phyloP scores from a whole-genome alignment of 2,113 vertebrate genomes.

The Paraplagusia blochii region DNA sequence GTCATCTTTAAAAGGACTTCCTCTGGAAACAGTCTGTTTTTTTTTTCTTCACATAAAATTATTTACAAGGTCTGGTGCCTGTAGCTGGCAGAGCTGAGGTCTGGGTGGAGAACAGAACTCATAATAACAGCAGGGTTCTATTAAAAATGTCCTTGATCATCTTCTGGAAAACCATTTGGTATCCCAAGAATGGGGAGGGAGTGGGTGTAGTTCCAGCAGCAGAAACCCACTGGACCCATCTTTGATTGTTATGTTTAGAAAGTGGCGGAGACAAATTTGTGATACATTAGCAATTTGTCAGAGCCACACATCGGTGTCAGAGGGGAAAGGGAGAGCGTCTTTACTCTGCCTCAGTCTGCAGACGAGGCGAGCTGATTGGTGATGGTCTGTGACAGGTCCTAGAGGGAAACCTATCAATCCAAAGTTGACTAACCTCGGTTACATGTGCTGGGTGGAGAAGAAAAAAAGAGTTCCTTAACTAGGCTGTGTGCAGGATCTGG shows the following conservation, averaged over 20 bases:
- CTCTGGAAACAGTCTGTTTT: constrained; percentile 1
- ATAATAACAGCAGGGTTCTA: neutral
- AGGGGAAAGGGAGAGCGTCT: too few species aligned
- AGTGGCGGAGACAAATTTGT: constrained; percentile 2
- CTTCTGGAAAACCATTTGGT: constrained; percentile 8
- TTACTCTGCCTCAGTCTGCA: neutral
- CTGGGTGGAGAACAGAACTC: constrained; percentile 1
- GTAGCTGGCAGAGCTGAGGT: neutral
- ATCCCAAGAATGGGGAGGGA: neutral
- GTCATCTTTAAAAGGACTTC: constrained; percentile 27
- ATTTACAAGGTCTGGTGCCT: constrained; percentile 22
- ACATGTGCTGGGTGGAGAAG: constrained; percentile 13
- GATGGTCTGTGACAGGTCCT: constrained; percentile 25
- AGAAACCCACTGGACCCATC: too few species aligned
- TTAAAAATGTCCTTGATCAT: neutral
- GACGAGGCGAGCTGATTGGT: constrained; percentile 8
- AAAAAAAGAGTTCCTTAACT: constrained; percentile 9
- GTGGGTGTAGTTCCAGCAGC: neutral
- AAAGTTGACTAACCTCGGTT: constrained; percentile 6
- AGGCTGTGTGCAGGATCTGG: too few species aligned
- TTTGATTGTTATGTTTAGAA: constrained; percentile 3
- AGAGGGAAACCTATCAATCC: constrained; percentile 11
- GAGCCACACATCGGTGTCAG: too few species aligned
- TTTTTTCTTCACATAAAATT: constrained; percentile 10
- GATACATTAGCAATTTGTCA: neutral